Base-by-base conservation (phyloP, 2,797 vertebrate species). In the Bovichtus variegatus region DNA sequence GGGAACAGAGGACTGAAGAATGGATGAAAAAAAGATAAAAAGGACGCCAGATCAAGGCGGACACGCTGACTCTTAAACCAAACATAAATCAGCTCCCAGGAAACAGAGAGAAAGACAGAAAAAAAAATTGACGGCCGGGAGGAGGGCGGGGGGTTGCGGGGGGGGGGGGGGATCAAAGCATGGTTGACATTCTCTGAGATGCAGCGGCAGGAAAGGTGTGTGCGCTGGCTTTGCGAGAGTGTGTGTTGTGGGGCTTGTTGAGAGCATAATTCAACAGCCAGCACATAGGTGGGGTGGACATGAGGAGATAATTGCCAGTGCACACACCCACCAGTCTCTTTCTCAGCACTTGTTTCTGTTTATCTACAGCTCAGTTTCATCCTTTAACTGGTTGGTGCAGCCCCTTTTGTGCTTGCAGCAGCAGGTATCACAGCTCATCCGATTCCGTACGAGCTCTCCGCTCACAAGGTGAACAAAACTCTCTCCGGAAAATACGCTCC, bases 51-150 rank as follows among this genome's bases (percentile, higher is more conserved):
- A 86, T 89, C 63, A 75, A 87, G 87, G 78, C 49, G 51, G 72
- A 84, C 84, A 76, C 46, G 69, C 79, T 9, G 73, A 76, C 78
- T 86, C 83, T 60, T 49, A 86, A 76, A 86, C 51, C 47, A 53
- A 82, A 90, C 88, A 91, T 92, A 93, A 91, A 94, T 93, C 91
- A 91, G 72, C 74, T 74, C 74, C 58, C 69, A 87, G 87, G 89
- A 92, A 87, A 81, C 64, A 27, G 61, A 65, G 75, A 19, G 71
- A 78, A 62, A 75, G 67, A 58, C 66, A 71, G 71, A 73, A 71
- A 68, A 81, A 67, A 41, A 18, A 54, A 27, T n/a, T n/a, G n/a
- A 34, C 31, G 31, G 31, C 34, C 31, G 31, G 31, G 31, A 15
- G 25, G 57, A 54, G 55, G 62, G 74, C 40, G 19, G 53, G 31